Conservation (phyloP, 1,140 invertebrate species). For the Eciton burchellii region DNA sequence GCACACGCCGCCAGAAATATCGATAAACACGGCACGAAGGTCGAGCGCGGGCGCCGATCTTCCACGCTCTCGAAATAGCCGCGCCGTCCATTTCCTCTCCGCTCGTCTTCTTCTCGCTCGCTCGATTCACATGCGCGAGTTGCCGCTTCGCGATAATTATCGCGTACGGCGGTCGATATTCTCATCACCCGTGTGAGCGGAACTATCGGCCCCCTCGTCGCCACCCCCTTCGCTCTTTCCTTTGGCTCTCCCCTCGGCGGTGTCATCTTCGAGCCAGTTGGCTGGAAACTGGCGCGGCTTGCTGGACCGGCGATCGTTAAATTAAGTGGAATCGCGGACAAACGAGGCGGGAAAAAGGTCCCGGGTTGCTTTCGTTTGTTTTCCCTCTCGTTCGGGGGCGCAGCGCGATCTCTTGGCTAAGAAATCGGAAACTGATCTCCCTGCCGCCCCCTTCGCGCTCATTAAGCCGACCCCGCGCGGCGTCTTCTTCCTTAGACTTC, state of each 20-base stretch:
- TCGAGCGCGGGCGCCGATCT: slow-evolving; percentile 45
- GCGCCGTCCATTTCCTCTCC: slow-evolving; percentile 46
- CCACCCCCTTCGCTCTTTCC: not conserved
- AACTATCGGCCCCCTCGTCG: not conserved
- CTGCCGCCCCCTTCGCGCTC: no score
- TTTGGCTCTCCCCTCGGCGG: not conserved
- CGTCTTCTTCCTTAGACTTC: slow-evolving; percentile 12
- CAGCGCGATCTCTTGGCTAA: slow-evolving; percentile 19
- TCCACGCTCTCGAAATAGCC: slow-evolving; percentile 51
- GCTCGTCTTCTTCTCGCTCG: slow-evolving; percentile 19
- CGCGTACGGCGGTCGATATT: not conserved
- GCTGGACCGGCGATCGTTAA: slow-evolving; percentile 9
- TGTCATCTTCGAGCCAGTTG: not conserved
- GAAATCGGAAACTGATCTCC: no score
- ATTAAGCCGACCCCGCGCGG: slow-evolving; percentile 7
- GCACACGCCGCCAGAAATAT: slow-evolving; percentile 21
- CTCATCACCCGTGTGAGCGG: not conserved
- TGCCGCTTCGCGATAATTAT: slow-evolving; percentile 19
- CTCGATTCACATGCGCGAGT: not conserved
- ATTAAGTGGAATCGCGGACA: slow-evolving; percentile 47
- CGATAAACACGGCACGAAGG: slow-evolving; percentile 61
- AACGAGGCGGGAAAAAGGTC: not conserved
- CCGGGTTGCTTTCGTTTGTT: slow-evolving; percentile 20
- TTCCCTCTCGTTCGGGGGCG: not conserved
- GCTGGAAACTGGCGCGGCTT: not conserved